These are phyloP conservation scores for Wiebesia pumilae DNA, from an alignment of 1,140 invertebrate species.

Conservation along the genomic window DNA sequence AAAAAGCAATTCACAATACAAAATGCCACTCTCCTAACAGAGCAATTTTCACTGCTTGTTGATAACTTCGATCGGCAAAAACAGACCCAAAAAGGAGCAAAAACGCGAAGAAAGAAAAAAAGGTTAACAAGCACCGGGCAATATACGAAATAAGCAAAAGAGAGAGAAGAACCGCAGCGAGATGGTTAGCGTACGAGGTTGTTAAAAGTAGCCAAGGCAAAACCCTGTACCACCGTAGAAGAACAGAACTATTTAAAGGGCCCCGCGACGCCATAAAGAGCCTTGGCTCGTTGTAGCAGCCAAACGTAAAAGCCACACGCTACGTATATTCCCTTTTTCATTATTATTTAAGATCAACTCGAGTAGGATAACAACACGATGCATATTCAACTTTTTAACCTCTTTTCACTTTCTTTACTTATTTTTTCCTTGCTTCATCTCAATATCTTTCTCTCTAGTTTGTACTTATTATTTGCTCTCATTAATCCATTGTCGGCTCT, in stretches of 20 bases:
- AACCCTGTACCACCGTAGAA: not conserved
- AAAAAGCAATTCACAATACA: slow-evolving; percentile 1
- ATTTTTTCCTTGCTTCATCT: not conserved
- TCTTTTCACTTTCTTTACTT: not conserved
- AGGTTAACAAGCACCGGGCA: slow-evolving; percentile 14
- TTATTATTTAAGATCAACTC: slow-evolving; percentile 41
- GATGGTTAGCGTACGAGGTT: slow-evolving; percentile 4
- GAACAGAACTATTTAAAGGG: slow-evolving; percentile 44
- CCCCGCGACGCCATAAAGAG: slow-evolving; percentile 32
- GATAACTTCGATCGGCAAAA: slow-evolving; percentile 23
- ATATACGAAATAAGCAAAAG: slow-evolving; percentile 24
- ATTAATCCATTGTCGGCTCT: not conserved
- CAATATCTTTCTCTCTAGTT: not conserved
- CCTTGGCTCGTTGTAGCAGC: slow-evolving; percentile 17
- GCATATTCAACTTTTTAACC: not conserved
- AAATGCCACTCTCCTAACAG: not conserved
- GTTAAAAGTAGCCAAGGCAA: slow-evolving; percentile 24
- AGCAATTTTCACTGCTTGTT: slow-evolving; percentile 11
- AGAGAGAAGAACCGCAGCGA: not conserved
- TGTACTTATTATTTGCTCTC: not conserved
- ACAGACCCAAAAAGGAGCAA: slow-evolving; percentile 18
- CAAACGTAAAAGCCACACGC: slow-evolving; percentile 49
- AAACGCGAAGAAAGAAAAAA: not conserved
- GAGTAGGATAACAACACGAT: slow-evolving; percentile 7
- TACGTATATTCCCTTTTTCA: slow-evolving; percentile 22